Conservation (phyloP, 2,113 vertebrate genomes). For the Xiphophorus hellerii region DNA sequence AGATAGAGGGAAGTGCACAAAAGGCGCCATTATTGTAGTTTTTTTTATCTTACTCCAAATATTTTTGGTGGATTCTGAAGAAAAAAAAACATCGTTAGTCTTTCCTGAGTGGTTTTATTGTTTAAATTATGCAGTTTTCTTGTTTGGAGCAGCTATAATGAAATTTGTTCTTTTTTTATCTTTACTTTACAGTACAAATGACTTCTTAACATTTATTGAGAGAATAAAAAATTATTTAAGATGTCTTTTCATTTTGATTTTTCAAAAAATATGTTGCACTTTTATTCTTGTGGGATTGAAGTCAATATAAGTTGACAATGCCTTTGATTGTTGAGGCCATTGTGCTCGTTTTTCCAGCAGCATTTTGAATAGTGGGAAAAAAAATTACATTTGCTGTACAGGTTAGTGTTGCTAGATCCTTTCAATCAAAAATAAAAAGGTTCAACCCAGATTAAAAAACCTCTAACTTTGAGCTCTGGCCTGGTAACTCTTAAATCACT, state of each 20-base stretch:
- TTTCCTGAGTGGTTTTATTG: not conserved
- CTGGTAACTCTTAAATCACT: conserved; percentile 56
- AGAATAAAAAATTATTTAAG: not conserved
- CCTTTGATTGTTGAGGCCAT: conserved; percentile 24
- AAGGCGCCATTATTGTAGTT: not conserved
- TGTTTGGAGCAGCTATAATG: not conserved
- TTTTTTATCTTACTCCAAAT: not conserved
- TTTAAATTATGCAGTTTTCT: not conserved
- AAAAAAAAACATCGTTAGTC: not conserved
- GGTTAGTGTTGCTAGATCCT: conserved; percentile 2
- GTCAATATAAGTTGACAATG: conserved; percentile 25
- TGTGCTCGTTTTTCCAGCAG: not conserved
- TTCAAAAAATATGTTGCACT: not conserved
- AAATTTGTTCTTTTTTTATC: not conserved
- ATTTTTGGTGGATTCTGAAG: not conserved
- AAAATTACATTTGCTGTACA: conserved; percentile 10
- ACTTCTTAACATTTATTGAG: not conserved
- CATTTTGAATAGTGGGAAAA: conserved; percentile 1
- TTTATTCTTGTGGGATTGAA: conserved; percentile 31
- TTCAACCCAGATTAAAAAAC: conserved; percentile 3
- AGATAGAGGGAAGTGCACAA: not conserved
- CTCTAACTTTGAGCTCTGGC: conserved; percentile 72
- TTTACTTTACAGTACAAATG: not conserved
- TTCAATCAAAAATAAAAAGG: conserved; percentile 12
- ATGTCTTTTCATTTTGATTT: not conserved